Base-by-base conservation (phyloP, 2,113 vertebrate species). In the Vombatus ursinus region DNA sequence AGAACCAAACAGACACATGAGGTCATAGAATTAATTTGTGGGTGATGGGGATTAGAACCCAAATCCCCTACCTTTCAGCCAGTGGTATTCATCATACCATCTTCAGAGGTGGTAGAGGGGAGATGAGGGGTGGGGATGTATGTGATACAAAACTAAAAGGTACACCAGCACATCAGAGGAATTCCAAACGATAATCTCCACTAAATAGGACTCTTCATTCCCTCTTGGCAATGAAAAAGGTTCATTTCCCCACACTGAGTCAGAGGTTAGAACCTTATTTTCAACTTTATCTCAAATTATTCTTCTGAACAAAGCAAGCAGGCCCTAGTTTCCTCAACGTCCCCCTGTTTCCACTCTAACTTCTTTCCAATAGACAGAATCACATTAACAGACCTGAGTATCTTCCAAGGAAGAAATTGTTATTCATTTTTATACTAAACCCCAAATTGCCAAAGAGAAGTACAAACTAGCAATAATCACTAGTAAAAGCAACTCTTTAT, bases 401-500 rank as follows among this genome's bases (percentile, higher is more conserved):
- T n/a, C 61, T n/a, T 77, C 19, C n/a, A 44, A 23, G 7, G 44
- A 16, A 68, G 31, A 68, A 68, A 37, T 44, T 5, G 7, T 44
- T 84, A 19, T 77, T 77, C 31, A 37, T 77, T 77, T 68, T 68
- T 77, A 44, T 84, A 84, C 19, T 12, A 37, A 68, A 84, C 2
- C 16, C n/a, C 68, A 44, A 96, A 89, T 90, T 23, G 91, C 49
- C 95, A 95, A 95, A 37, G 48, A 28, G 68, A 89, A 52, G 49
- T 95, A 16, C 0, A 1, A 93, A 97, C 50, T 31, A 91, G 37
- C 89, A 95, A 89, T 68, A 92, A 90, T 91, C 92, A 93, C 84
- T 51, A 50, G 96, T 50, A 52, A n/a, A 95, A 95, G 52, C 93
- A 93, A 51, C 93, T 96, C 47, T 97, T 98, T 97, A 50, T 93